Evolutionary conservation across 2,888 invertebrate genomes (phyloP).

Genomic region (Mesoligia furuncula): DNA sequence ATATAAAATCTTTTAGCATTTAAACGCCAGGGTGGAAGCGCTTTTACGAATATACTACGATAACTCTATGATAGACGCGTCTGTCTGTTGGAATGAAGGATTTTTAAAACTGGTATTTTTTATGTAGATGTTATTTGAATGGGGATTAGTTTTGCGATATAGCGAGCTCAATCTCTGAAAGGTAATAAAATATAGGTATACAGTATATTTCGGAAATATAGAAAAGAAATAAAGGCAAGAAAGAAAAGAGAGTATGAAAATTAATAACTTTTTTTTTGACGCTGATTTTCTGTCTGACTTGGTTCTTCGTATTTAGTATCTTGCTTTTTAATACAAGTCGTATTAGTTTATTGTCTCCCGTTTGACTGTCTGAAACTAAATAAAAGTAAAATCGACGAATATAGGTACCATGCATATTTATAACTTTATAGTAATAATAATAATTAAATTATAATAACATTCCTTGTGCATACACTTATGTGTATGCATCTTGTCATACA

Average conservation of each 20-base stretch:
- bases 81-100: conserved; percentile 37
- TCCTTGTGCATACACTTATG: too few relatives aligned
- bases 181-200: background rate
- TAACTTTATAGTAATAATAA: too few relatives aligned
- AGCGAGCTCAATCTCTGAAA: background rate
- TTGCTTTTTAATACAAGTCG: background rate
- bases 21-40: conserved; percentile 55
- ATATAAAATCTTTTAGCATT: conserved; percentile 70
- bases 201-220: background rate
- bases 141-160: background rate
- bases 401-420: background rate
- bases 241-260: too few relatives aligned
- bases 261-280: too few relatives aligned
- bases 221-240: background rate
- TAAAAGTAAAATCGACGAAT: background rate
- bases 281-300: background rate
- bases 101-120: conserved; percentile 20
- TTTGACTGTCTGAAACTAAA: background rate
- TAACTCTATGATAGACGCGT: conserved; percentile 44
- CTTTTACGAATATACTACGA: conserved; percentile 51
- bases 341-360: background rate
- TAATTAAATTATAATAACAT: too few relatives aligned
- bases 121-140: background rate
- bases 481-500: too few relatives aligned
- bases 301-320: background rate